phyloP scores from a whole-genome alignment of 2,113 vertebrate genomes.

The Aegypius monachus region DNA sequence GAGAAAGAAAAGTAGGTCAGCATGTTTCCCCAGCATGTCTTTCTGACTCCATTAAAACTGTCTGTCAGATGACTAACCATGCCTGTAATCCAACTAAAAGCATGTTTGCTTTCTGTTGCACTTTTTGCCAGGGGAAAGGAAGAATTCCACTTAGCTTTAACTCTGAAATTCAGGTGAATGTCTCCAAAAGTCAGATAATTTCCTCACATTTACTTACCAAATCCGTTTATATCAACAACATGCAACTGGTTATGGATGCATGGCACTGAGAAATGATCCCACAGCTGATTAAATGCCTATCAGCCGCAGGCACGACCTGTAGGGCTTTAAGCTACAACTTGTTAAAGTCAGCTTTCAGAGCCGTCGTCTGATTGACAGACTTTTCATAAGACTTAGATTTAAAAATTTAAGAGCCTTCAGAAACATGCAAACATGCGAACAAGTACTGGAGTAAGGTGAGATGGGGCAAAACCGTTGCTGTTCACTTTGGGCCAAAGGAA shows the following conservation, averaged over 20 bases:
- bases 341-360: conserved; percentile 46
- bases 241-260: conserved; percentile 5
- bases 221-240: background rate
- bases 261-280: background rate
- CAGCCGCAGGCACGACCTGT: conserved; percentile 53
- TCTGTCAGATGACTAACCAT: conserved; percentile 63
- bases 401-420: conserved; percentile 12
- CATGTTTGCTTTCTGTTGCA: conserved; percentile 32
- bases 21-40: conserved; percentile 37
- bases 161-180: conserved; percentile 42
- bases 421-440: background rate
- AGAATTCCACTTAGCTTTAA: conserved; percentile 39
- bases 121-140: conserved; percentile 19
- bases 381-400: conserved; percentile 9
- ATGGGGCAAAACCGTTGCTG: background rate
- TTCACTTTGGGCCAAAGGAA: background rate
- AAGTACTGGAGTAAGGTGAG: background rate
- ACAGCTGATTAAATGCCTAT: conserved; percentile 32
- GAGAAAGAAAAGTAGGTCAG: conserved; percentile 70
- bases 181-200: conserved; percentile 18
- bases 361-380: background rate
- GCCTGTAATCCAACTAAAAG: conserved; percentile 54
- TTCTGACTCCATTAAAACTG: conserved; percentile 66
- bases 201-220: conserved; percentile 40
- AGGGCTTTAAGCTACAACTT: conserved; percentile 21